phyloP scores from a whole-genome alignment of 2,888 invertebrate genomes.

The Galerucella pusilla region DNA sequence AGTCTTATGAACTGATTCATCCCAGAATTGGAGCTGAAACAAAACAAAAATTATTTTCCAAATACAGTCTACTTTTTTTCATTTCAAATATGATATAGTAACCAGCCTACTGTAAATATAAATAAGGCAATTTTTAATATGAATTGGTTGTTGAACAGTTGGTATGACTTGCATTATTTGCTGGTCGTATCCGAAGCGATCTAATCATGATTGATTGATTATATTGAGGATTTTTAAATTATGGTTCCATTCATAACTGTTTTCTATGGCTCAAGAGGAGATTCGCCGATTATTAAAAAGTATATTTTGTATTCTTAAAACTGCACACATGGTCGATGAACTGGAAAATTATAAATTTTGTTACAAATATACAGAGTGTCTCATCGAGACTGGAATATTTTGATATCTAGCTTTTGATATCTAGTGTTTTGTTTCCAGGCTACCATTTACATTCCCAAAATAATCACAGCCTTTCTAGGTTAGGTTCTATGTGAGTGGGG shows the following conservation, averaged over 20 bases:
- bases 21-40: too few species aligned
- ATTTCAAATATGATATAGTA: neutral
- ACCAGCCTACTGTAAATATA: too few species aligned
- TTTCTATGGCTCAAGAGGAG: conserved; percentile 10
- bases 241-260: conserved; percentile 21
- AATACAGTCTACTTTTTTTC: too few species aligned
- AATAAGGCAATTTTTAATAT: conserved; percentile 11
- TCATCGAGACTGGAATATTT: neutral
- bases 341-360: conserved; percentile 51
- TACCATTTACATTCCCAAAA: too few species aligned
- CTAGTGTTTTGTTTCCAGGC: too few species aligned
- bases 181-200: conserved; percentile 1
- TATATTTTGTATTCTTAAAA: conserved; percentile 4
- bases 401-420: too few species aligned
- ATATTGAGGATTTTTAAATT: conserved; percentile 9
- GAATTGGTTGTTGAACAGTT: conserved; percentile 7
- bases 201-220: conserved; percentile 20
- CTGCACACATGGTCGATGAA: conserved; percentile 8
- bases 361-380: conserved; percentile 24
- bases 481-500: too few species aligned
- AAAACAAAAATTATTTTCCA: too few species aligned
- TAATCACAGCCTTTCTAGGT: too few species aligned
- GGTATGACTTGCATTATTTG: conserved; percentile 11
- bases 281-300: conserved; percentile 17
- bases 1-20: too few species aligned